Base-by-base conservation (phyloP, 2,888 invertebrate species). In the Desoria tigrina region DNA sequence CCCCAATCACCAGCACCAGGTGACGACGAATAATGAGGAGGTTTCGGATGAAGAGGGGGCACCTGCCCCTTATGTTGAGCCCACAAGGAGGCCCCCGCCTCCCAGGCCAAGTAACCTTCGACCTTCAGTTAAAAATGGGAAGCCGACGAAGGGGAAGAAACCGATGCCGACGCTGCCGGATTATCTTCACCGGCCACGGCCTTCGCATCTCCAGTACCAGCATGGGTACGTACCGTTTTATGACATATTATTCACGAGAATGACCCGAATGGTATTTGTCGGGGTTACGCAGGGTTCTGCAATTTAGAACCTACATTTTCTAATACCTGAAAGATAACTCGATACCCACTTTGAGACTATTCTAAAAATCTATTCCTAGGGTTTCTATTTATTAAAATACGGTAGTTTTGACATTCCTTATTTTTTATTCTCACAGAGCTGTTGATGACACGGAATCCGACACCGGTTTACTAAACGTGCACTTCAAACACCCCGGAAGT, bases 131-230 rank as follows among this genome's bases (percentile, higher is more conserved):
- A 69, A 69, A 42, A 63, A 66, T 27, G 61, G 50, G 2, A 69
- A 69, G 23, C 66, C 69, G 45, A 37, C 18, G 2, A 57, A 63
- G 42, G 23, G 32, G 0, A 66, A 69, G 23, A 72, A 68, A 51
- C 72, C 72, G 2, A 45, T 72, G n/a, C 68, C 66, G 24, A 63
- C 42, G 27, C 61, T 76, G 2, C 76, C 74, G 0, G 76, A 76
- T 45, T 65, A 76, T 58, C 61, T 76, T n/a, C 72, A 74, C 42
- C 63, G 76, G 23, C 76, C 76, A 11, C 58, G 76, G 18, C 76
- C 76, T 7, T 72, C 74, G 1, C 76, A 76, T 61, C 49, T 76
- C 9, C 74, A 76, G 54, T 76, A 76, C 49, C 76, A 76, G 59
- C 76, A 76, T 59, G 71, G 74, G 69, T 69, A 63, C 59, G 21